These are phyloP conservation scores for Pseudotriccus pelzelni DNA, from an alignment of 2,797 vertebrate species.

Conservation along the genomic window DNA sequence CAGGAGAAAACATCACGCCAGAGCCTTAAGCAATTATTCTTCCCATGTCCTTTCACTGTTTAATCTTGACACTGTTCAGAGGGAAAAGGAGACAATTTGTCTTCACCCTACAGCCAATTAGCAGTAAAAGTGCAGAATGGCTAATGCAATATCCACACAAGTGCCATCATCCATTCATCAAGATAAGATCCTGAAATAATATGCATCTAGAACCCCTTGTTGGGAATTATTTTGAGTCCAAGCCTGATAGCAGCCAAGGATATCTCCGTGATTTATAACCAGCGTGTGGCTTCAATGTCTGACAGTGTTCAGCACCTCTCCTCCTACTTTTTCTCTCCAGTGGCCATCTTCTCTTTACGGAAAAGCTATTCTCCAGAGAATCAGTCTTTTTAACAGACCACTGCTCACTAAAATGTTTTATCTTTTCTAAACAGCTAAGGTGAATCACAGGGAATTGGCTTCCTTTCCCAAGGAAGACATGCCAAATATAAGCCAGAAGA, in stretches of 20 bases:
- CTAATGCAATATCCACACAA: conserved; percentile 24
- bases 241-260: conserved; percentile 9
- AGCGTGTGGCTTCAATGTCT: not conserved
- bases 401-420: not conserved
- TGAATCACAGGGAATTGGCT: conserved; percentile 30
- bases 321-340: not conserved
- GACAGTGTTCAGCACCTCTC: conserved; percentile 28
- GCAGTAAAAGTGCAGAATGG: conserved; percentile 39
- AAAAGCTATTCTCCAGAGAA: not conserved
- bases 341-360: conserved; percentile 13
- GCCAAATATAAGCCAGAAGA: conserved; percentile 55
- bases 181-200: conserved; percentile 34
- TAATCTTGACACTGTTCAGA: conserved; percentile 70
- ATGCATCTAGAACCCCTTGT: not conserved
- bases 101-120: conserved; percentile 71
- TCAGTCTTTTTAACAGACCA: not conserved
- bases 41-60: conserved; percentile 68
- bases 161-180: conserved; percentile 36
- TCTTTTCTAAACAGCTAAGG: conserved; percentile 13
- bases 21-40: conserved; percentile 76
- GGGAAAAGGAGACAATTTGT: conserved; percentile 75
- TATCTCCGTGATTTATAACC: conserved; percentile 43
- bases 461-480: conserved; percentile 46
- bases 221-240: conserved; percentile 25
- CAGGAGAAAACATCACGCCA: conserved; percentile 76